Conservation (phyloP, 2,113 vertebrate species). For the Cyprinus carpio region DNA sequence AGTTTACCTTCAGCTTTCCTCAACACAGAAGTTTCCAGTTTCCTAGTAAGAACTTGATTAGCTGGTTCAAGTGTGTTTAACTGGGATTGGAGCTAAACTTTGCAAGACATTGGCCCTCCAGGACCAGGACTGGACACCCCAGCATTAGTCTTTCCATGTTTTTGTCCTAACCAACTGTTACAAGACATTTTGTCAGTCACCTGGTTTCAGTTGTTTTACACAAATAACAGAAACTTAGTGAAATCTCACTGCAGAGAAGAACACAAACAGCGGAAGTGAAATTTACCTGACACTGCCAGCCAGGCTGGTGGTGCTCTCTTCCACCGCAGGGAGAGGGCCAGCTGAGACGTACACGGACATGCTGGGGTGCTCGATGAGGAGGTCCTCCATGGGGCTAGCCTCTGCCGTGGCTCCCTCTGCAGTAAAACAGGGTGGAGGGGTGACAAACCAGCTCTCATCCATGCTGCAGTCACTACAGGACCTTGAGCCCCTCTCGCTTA, state of each 20-base stretch:
- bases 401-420: conserved; percentile 92
- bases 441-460: conserved; percentile 99
- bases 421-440: conserved; percentile 99
- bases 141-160: no score
- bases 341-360: conserved; percentile 97
- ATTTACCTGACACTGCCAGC: conserved; percentile 73
- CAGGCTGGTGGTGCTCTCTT: conserved; percentile 72
- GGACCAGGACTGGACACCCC: no score
- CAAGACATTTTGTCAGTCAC: no score
- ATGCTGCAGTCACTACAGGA: conserved; percentile 80
- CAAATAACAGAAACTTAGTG: no score
- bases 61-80: no score
- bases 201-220: no score
- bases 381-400: conserved; percentile 96
- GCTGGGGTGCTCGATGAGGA: conserved; percentile 98
- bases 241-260: neutral
- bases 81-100: no score
- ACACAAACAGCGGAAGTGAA: neutral
- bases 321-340: conserved; percentile 78
- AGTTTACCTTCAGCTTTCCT: no score
- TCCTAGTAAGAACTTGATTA: no score
- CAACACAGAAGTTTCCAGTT: no score
- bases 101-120: no score
- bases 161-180: no score
- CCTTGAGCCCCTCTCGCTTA: conserved; percentile 53